These are phyloP conservation scores for Fregetta grallaria DNA, from an alignment of 2,113 vertebrate species.

Conservation along the genomic window DNA sequence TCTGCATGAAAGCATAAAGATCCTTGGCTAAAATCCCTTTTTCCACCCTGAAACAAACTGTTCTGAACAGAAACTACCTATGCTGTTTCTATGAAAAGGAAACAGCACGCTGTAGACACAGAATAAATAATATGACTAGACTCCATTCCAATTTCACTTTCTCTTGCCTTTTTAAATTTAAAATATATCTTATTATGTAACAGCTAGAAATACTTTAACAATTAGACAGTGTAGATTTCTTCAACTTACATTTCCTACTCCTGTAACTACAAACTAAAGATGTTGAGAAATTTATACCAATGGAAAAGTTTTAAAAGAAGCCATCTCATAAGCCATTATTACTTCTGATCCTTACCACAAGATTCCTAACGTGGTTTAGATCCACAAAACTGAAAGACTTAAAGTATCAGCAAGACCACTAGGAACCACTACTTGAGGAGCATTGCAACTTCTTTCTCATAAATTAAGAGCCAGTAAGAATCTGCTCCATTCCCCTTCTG, in stretches of 20 bases:
- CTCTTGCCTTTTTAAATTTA: neutral
- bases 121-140: conserved; percentile 10
- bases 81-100: conserved; percentile 26
- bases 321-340: neutral
- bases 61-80: conserved; percentile 46
- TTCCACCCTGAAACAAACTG: conserved; percentile 40
- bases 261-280: neutral
- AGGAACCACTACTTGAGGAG: neutral
- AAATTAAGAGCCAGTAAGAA: neutral
- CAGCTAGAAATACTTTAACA: neutral
- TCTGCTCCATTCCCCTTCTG: neutral
- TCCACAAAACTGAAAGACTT: neutral
- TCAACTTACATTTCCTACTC: neutral
- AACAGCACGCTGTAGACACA: neutral
- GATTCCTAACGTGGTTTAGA: neutral
- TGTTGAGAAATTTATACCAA: neutral
- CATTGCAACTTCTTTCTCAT: neutral
- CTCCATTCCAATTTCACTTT: neutral
- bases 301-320: neutral
- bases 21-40: conserved; percentile 45
- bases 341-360: neutral
- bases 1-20: conserved; percentile 26
- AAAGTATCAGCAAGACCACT: neutral
- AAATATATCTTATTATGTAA: neutral
- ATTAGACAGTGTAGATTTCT: neutral